Evolutionary conservation across 2,797 vertebrate genomes (phyloP).

Genomic region (Gambusia yucatana): DNA sequence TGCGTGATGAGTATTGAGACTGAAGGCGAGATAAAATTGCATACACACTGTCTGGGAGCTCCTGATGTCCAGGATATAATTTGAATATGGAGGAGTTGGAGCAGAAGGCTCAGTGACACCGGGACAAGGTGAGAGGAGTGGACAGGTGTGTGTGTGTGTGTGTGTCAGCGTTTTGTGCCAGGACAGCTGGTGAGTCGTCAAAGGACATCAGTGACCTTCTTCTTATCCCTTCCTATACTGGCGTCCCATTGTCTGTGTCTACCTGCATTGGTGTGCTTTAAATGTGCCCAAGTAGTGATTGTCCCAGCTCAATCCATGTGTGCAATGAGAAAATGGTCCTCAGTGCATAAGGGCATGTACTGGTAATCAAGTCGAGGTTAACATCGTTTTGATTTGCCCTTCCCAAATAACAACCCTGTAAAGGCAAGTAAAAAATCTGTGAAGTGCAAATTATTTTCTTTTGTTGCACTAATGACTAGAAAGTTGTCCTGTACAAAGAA

Average conservation of each 20-base stretch:
- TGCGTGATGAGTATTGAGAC: constrained; percentile 39
- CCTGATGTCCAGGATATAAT: constrained; percentile 64
- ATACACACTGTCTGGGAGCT: constrained; percentile 59
- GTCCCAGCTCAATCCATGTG: constrained; percentile 32
- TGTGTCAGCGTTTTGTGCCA: constrained; percentile 74
- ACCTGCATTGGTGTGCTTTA: constrained; percentile 42
- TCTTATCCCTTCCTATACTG: constrained; percentile 57
- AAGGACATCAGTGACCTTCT: constrained; percentile 77
- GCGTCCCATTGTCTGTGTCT: constrained; percentile 54
- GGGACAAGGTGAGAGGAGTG: constrained; percentile 77
- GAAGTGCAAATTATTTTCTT: constrained; percentile 2
- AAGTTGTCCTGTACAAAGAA: not conserved
- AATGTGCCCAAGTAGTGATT: constrained; percentile 35
- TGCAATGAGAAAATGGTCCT: constrained; percentile 42
- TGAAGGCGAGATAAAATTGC: constrained; percentile 74
- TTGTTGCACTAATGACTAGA: not conserved
- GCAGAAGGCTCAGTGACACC: constrained; percentile 79
- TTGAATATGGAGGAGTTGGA: constrained; percentile 82
- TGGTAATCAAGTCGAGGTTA: constrained; percentile 47
- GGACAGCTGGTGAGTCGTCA: constrained; percentile 78
- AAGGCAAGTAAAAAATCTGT: constrained; percentile 42
- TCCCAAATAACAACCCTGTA: constrained; percentile 60
- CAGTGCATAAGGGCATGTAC: constrained; percentile 62
- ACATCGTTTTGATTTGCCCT: constrained; percentile 60
- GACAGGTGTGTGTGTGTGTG: constrained; percentile 67